Conservation (phyloP, 1,140 invertebrate species). For the Ephestia elutella region DNA sequence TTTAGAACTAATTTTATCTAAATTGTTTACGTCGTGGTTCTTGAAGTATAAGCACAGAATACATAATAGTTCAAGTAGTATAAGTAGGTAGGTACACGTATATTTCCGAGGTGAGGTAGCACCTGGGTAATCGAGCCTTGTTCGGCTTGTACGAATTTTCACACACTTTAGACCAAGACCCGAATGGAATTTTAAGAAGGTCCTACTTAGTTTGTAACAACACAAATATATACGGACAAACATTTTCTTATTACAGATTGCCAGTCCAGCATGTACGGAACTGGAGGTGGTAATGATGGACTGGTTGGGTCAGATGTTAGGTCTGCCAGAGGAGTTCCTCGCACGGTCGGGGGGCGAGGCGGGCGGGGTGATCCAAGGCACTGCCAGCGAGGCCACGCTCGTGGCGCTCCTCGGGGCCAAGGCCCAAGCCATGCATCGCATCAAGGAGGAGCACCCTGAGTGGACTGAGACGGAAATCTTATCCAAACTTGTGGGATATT, state of each 20-base stretch:
- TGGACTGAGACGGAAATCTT: constrained; percentile 90
- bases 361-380: constrained; percentile 94
- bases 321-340: constrained; percentile 92
- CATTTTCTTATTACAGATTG: constrained; percentile 88
- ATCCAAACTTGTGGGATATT: constrained; percentile 91
- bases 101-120: no score
- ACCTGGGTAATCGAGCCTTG: no score
- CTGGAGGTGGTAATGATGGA: constrained; percentile 97
- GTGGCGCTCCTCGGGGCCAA: constrained; percentile 94
- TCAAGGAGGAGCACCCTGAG: constrained; percentile 83
- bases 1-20: no score
- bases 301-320: constrained; percentile 97
- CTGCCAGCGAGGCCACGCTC: constrained; percentile 90
- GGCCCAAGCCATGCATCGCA: constrained; percentile 80
- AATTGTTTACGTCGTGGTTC: no score
- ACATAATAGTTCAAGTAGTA: no score
- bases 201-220: no score
- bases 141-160: no score
- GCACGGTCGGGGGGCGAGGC: constrained; percentile 86
- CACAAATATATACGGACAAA: no score
- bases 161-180: no score
- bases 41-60: no score
- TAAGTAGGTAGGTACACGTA: no score
- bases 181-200: no score
- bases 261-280: constrained; percentile 98